Evolutionary conservation across 2,113 vertebrate genomes (phyloP).

Genomic region (Phaethornis superciliosus): DNA sequence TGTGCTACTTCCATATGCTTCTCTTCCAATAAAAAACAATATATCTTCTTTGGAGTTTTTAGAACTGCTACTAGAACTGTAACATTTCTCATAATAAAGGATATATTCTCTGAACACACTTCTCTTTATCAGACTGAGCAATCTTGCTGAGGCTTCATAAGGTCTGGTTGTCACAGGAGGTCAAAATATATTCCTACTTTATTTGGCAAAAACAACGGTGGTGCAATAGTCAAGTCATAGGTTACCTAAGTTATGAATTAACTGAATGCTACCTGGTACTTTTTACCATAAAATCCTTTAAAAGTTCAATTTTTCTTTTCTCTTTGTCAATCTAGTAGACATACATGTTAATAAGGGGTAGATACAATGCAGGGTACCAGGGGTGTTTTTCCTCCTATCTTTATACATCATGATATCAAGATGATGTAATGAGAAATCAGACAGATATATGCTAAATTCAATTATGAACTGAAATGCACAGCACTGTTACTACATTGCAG

Average conservation of each 20-base stretch:
- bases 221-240: constrained; percentile 34
- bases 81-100: neutral
- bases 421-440: neutral
- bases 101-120: neutral
- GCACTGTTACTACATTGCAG: constrained; percentile 38
- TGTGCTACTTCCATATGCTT: neutral
- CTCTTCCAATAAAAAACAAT: neutral
- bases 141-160: neutral
- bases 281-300: constrained; percentile 10
- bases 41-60: neutral
- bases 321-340: neutral
- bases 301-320: constrained; percentile 5
- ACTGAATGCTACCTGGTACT: neutral
- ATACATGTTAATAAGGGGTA: neutral
- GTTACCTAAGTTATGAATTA: neutral
- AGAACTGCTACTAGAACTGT: neutral
- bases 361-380: neutral
- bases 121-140: neutral
- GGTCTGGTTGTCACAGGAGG: neutral
- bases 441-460: constrained; percentile 26
- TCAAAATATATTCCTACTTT: constrained; percentile 40
- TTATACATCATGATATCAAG: neutral
- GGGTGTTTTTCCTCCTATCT: neutral
- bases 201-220: constrained; percentile 70
- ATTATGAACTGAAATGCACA: constrained; percentile 26